Conservation (phyloP, 2,113 vertebrate genomes). For the Puma concolor region DNA sequence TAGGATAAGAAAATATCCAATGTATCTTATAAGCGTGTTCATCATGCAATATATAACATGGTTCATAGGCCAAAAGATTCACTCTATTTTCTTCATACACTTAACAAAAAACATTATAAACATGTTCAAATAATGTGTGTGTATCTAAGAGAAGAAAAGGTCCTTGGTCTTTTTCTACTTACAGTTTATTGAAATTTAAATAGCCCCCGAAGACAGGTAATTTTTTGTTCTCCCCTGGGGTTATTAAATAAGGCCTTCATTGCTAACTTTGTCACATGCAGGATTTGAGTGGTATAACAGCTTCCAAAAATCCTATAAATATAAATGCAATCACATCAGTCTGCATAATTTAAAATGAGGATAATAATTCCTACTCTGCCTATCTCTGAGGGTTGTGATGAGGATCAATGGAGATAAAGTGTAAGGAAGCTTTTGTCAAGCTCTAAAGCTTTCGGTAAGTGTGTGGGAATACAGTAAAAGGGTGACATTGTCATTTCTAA, state of each 20-base stretch:
- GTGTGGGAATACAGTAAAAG: background rate
- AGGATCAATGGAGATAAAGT: background rate
- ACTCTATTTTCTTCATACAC: background rate
- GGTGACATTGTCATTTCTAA: background rate
- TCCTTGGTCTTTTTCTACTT: background rate
- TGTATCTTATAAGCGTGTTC: background rate
- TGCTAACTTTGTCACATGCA: background rate
- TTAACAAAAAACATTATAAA: background rate
- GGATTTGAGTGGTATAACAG: background rate
- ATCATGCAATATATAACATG: background rate
- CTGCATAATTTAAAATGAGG: background rate
- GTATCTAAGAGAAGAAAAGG: background rate
- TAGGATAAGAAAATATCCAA: background rate
- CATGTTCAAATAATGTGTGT: background rate
- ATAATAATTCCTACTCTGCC: background rate
- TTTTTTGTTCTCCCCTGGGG: background rate
- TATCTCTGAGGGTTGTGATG: background rate
- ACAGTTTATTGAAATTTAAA: background rate
- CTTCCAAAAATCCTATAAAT: background rate
- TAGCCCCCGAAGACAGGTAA: background rate
- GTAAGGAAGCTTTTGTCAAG: background rate
- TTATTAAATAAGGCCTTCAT: background rate
- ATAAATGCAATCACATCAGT: background rate
- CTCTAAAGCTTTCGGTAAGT: background rate
- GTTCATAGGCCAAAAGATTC: background rate